Percentiles rank a stretch among this genome's conserved stretches.
Evolutionary conservation across 2,797 vertebrate genomes (phyloP).

Genomic region (Protonibea diacanthus): DNA sequence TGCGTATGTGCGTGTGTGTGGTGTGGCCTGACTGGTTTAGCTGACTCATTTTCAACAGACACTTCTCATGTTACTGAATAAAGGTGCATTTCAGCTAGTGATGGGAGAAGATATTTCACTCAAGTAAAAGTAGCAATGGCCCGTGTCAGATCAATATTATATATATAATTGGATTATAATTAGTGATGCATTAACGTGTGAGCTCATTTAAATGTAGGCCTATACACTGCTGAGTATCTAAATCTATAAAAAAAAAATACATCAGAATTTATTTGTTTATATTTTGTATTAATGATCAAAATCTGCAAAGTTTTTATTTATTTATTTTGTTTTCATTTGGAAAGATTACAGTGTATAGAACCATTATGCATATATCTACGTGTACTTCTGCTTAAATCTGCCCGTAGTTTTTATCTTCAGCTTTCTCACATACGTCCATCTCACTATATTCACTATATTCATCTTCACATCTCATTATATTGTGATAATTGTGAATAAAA

Average conservation of each 20-base stretch:
- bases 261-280: background rate
- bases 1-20: background rate
- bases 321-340: no score
- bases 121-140: background rate
- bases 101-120: background rate
- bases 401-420: no score
- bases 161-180: background rate
- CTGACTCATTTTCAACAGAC: conserved; percentile 39
- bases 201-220: background rate
- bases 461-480: no score
- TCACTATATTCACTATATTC: no score
- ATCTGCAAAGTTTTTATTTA: background rate
- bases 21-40: background rate
- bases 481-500: background rate
- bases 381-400: no score
- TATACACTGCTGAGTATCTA: background rate
- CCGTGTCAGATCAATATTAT: background rate
- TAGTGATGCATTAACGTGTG: background rate
- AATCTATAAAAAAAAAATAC: background rate
- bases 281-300: background rate
- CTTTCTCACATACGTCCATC: no score
- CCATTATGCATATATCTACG: no score
- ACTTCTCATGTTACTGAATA: conserved; percentile 20
- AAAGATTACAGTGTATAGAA: no score
- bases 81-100: conserved; percentile 5